phyloP scores from a whole-genome alignment of 1,140 invertebrate species.

The Anoplophora glabripennis region DNA sequence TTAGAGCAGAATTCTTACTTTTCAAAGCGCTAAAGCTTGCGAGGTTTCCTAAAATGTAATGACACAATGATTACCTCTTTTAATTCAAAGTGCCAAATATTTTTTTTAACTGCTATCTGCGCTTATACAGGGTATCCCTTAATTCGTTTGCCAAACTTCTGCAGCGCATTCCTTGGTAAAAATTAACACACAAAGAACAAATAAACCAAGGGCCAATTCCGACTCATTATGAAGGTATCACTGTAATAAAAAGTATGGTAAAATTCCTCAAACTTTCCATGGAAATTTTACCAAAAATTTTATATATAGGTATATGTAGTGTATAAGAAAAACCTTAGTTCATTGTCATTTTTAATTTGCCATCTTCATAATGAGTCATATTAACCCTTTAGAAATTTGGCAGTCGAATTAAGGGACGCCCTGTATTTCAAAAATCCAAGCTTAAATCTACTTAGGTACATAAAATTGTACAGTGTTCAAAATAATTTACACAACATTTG shows the following conservation, averaged over 20 bases:
- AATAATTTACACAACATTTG: not conserved
- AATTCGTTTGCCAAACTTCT: no score
- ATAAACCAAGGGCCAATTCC: no score
- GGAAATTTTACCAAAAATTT: not conserved
- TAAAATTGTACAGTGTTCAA: not conserved
- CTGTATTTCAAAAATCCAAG: no score
- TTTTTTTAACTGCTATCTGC: not conserved
- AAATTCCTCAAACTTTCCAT: not conserved
- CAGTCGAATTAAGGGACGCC: slow-evolving; percentile 17
- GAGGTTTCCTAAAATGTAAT: slow-evolving; percentile 28
- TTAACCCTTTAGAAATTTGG: slow-evolving; percentile 49
- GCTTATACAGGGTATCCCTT: no score
- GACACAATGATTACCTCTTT: no score
- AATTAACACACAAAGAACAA: no score
- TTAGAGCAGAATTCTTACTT: slow-evolving; percentile 60
- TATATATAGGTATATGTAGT: not conserved
- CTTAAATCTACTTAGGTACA: not conserved
- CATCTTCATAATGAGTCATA: no score
- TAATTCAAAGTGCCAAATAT: no score
- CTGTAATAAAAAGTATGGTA: not conserved
- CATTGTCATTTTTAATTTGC: no score
- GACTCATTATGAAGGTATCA: not conserved
- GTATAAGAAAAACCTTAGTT: not conserved
- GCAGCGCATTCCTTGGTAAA: no score
- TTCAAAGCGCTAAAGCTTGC: slow-evolving; percentile 58